Base-by-base conservation (phyloP, 2,113 vertebrate species). In the Laterallus jamaicensis region DNA sequence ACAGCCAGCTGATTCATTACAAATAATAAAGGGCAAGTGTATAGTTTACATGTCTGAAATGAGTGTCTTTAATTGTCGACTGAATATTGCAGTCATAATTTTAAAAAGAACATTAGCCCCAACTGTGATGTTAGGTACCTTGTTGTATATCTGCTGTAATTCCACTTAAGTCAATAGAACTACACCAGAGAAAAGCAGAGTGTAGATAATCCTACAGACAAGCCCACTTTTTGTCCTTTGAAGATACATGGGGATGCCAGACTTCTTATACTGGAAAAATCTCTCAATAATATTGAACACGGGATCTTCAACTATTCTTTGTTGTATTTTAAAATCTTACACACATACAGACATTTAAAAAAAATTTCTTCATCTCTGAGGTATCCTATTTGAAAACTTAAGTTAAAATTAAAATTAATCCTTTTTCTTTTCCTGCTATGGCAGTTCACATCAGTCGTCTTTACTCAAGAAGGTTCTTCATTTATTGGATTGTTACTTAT, bases 71-170 rank as follows among this genome's bases (percentile, higher is more conserved):
- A 97, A 96, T 96, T 95, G 92, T 86, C 21, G 21, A 35, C 80
- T 92, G 85, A 88, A 88, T 95, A 96, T 95, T 97, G 89, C 18
- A 24, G 52, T 87, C 67, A 87, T 96, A 95, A 93, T 90, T 93
- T 96, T 82, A 68, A 85, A 76, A 89, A 85, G 83, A 94, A 91
- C 71, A 88, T 93, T 96, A 88, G 81, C 76, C 87, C 85, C 77
- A 88, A 11, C 58, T 94, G 81, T 80, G 75, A 73, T 94, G 47
- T 93, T 95, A 76, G 68, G 67, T 85, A 60, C 70, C 40, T 87
- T 81, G 32, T 67, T 78, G 83, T 76, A 15, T 64, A 59, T 64
- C 49, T 86, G 60, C 22, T 3, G 10, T 94, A 86, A 92, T 93
- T 88, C 47, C 62, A 64, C 40, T 39, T 49, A 58, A 92, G 73